Percentiles rank a stretch among this genome's conserved stretches.
phyloP scores from a whole-genome alignment of 2,888 invertebrate genomes.

The Stenolophus ochropezus region DNA sequence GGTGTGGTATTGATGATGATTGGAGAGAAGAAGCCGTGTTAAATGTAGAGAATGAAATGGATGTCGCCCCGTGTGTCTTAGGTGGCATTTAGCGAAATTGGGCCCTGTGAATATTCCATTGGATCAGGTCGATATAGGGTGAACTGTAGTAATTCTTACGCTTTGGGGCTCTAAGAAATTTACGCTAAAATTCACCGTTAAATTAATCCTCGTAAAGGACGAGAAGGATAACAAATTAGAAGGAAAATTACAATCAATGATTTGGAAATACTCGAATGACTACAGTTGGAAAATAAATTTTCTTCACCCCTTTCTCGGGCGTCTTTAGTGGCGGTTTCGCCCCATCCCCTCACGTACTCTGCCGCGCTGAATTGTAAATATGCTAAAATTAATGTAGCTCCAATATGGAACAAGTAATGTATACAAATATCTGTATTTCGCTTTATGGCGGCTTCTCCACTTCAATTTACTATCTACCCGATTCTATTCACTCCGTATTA shows the following conservation, averaged over 20 bases:
- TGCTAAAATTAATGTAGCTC: slow-evolving; percentile 56
- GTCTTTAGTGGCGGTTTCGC: slow-evolving; percentile 49
- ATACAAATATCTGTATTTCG: slow-evolving; percentile 57
- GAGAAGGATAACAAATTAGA: slow-evolving; percentile 69
- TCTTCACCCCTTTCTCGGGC: slow-evolving; percentile 49
- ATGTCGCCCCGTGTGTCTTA: neutral
- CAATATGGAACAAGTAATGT: slow-evolving; percentile 57
- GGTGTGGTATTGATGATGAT: neutral
- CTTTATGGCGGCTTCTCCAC: slow-evolving; percentile 16
- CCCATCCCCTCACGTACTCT: slow-evolving; percentile 31
- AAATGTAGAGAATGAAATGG: neutral
- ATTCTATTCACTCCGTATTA: slow-evolving; percentile 6
- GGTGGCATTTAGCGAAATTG: neutral
- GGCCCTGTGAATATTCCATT: neutral
- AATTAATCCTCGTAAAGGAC: slow-evolving; percentile 56
- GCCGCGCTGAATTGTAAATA: slow-evolving; percentile 54
- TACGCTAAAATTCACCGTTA: slow-evolving; percentile 54
- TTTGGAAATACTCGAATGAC: slow-evolving; percentile 67
- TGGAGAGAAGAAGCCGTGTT: neutral
- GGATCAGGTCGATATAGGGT: slow-evolving; percentile 20
- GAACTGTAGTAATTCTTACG: slow-evolving; percentile 13
- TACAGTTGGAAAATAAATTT: slow-evolving; percentile 56
- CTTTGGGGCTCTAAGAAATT: slow-evolving; percentile 34
- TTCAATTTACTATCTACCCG: slow-evolving; percentile 36
- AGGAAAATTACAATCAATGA: slow-evolving; percentile 73